These are phyloP conservation scores for Otus sunia DNA, from an alignment of 2,113 vertebrate genomes.

Conservation along the genomic window DNA sequence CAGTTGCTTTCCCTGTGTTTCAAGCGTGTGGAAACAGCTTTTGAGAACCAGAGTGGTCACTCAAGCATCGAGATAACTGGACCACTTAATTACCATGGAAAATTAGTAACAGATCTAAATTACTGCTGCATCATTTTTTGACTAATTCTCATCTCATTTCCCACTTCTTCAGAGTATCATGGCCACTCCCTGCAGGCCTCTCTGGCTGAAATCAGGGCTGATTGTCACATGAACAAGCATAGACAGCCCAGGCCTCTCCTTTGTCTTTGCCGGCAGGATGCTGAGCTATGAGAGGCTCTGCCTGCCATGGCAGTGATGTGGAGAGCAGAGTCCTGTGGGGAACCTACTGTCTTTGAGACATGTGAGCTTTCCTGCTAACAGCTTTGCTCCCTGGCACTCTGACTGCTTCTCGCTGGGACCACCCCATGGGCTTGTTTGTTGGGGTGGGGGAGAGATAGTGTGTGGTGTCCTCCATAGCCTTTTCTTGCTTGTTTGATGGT, in stretches of 20 bases:
- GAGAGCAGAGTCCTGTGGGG: not conserved
- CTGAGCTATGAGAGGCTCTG: not conserved
- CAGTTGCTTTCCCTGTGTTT: not conserved
- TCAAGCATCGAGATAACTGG: not conserved
- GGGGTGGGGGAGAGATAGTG: not conserved
- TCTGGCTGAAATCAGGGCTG: not conserved
- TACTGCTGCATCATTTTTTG: not conserved
- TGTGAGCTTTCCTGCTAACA: not conserved
- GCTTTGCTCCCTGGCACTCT: not conserved
- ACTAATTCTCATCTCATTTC: not conserved
- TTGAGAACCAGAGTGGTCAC: not conserved
- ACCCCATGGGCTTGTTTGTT: not conserved
- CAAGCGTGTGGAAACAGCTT: not conserved
- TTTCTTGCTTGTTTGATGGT: rapidly evolving
- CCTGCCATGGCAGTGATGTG: rapidly evolving
- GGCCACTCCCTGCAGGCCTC: not conserved
- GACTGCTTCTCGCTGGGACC: not conserved
- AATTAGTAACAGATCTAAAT: not conserved
- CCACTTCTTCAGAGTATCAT: not conserved
- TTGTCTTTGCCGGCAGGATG: not conserved
- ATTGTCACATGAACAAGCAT: not conserved
- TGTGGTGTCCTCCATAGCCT: rapidly evolving
- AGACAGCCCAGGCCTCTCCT: not conserved
- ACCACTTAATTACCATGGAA: not conserved
- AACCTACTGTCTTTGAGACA: not conserved